Evolutionary conservation across 2,797 vertebrate genomes (phyloP).

Genomic region (Emydoidea blandingii): DNA sequence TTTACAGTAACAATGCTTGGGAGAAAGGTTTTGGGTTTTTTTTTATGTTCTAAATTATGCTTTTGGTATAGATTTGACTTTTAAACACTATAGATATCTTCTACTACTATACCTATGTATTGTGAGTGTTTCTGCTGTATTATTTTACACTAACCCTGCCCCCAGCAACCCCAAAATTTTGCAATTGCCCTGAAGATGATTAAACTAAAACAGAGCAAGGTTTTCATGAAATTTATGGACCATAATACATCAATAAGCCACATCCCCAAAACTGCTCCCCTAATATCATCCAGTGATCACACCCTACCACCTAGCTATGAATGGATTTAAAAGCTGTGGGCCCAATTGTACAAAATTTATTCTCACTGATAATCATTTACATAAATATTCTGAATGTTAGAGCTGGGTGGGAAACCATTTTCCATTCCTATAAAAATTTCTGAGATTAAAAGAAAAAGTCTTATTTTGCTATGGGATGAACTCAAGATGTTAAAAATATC

Average conservation of each 20-base stretch:
- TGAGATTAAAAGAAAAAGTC: no score
- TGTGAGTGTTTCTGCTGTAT: neutral
- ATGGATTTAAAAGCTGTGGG: neutral
- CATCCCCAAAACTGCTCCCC: neutral
- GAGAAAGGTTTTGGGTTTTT: neutral
- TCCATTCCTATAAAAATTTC: neutral
- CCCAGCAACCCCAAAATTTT: neutral
- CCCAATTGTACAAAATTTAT: neutral
- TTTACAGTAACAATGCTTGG: neutral
- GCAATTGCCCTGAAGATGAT: neutral
- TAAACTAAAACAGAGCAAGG: neutral
- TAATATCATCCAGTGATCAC: neutral
- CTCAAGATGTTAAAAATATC: neutral
- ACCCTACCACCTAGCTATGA: neutral
- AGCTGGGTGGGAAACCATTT: neutral
- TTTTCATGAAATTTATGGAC: neutral
- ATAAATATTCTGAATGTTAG: neutral
- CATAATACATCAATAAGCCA: neutral
- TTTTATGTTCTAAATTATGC: neutral
- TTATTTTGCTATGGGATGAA: no score
- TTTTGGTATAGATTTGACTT: neutral
- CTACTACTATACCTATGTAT: fast-evolving
- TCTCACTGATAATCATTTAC: neutral
- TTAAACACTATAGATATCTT: neutral
- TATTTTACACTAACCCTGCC: neutral